Percentiles rank a stretch among this genome's conserved stretches.
Conservation (phyloP, 2,797 vertebrate species). For the Nannoperca obscura region DNA sequence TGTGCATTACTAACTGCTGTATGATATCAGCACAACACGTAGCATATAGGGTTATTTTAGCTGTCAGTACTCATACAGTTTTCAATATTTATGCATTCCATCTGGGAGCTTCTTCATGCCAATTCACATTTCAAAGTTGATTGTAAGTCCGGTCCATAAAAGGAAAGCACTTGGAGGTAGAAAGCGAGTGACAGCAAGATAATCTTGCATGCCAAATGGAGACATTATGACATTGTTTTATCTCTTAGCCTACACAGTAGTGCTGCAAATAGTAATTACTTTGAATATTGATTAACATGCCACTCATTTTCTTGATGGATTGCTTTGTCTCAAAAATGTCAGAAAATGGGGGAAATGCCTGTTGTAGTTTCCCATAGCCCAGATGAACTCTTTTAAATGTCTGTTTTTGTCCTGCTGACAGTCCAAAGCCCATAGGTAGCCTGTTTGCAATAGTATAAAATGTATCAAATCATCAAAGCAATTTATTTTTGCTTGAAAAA, state of each 20-base stretch:
- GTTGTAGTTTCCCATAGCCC: neutral
- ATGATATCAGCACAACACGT: conserved; percentile 53
- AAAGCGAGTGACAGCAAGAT: conserved; percentile 36
- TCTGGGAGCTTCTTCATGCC: conserved; percentile 21
- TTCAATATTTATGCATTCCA: conserved; percentile 20
- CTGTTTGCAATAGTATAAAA: neutral
- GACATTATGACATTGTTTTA: neutral
- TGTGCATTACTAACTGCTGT: conserved; percentile 41
- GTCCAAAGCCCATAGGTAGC: neutral
- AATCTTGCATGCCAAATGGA: conserved; percentile 11
- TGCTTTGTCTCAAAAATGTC: neutral
- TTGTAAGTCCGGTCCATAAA: conserved; percentile 22
- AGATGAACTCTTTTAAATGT: neutral
- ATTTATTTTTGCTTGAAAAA: conserved; percentile 1
- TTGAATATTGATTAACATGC: neutral
- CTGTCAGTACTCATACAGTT: conserved; percentile 9
- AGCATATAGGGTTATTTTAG: conserved; percentile 31
- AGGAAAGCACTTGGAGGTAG: conserved; percentile 27
- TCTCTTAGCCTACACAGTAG: neutral
- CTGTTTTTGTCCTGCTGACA: neutral
- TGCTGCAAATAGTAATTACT: neutral
- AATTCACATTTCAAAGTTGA: conserved; percentile 34
- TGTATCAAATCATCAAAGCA: neutral
- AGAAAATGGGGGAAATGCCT: neutral
- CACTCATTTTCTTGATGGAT: neutral